Conservation (phyloP, 2,113 vertebrate genomes). For the Coryphaenoides rupestris region DNA sequence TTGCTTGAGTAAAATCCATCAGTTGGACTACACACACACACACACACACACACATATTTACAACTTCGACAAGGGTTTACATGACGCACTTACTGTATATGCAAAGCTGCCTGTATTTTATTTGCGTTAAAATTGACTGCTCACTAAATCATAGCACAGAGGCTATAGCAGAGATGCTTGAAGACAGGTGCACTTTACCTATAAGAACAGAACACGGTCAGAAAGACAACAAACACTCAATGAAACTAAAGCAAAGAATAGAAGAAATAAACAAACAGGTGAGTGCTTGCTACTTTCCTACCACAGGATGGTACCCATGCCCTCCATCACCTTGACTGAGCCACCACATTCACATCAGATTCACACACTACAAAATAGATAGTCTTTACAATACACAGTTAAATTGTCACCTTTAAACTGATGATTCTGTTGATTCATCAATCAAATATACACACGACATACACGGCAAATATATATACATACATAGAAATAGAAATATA, state of each 20-base stretch:
- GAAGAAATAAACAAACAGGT: not conserved
- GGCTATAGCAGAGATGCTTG: not conserved
- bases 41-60: constrained; percentile 50
- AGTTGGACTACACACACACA: constrained; percentile 33
- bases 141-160: no score
- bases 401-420: constrained; percentile 40
- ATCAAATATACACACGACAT: constrained; percentile 1
- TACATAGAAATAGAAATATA: constrained; percentile 62
- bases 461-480: constrained; percentile 43
- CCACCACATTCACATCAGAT: constrained; percentile 23
- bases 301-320: not conserved
- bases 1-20: constrained; percentile 34
- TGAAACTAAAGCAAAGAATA: not conserved
- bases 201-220: not conserved
- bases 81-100: constrained; percentile 2
- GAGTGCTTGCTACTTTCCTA: not conserved
- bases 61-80: constrained; percentile 28
- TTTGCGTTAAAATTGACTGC: no score
- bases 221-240: no score
- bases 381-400: constrained; percentile 36
- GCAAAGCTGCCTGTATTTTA: no score
- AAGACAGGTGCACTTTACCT: constrained; percentile 4
- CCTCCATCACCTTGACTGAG: constrained; percentile 5
- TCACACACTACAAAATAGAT: constrained; percentile 43
- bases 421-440: constrained; percentile 44